Conservation (phyloP, 2,113 vertebrate species). For the Anolis carolinensis region DNA sequence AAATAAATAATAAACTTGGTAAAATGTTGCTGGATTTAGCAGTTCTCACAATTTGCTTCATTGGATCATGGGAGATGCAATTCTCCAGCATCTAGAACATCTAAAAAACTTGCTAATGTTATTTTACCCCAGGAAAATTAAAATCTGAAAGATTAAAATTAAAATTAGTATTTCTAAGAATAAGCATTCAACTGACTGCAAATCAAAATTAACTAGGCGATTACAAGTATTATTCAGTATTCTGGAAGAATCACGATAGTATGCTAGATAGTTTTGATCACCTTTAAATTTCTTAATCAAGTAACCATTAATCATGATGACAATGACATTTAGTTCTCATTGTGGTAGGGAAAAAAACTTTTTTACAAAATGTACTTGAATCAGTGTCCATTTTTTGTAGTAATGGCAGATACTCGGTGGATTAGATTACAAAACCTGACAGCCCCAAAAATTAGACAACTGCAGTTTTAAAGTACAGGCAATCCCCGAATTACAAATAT, state of each 20-base stretch:
- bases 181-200: neutral
- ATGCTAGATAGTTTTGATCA: neutral
- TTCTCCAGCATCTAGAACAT: no score
- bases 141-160: neutral
- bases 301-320: neutral
- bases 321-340: neutral
- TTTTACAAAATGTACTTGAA: neutral
- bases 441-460: neutral
- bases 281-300: conserved; percentile 3
- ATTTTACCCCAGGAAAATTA: neutral
- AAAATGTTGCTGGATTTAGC: no score
- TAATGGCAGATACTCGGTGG: neutral
- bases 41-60: no score
- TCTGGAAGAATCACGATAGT: neutral
- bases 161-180: neutral
- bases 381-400: neutral
- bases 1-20: no score
- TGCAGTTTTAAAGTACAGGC: neutral
- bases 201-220: conserved; percentile 9
- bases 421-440: conserved; percentile 1
- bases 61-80: no score
- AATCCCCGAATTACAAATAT: no score
- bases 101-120: neutral
- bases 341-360: no score
- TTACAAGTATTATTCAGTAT: conserved; percentile 12